phyloP scores from a whole-genome alignment of 2,797 vertebrate genomes.

The Anguilla marmorata region DNA sequence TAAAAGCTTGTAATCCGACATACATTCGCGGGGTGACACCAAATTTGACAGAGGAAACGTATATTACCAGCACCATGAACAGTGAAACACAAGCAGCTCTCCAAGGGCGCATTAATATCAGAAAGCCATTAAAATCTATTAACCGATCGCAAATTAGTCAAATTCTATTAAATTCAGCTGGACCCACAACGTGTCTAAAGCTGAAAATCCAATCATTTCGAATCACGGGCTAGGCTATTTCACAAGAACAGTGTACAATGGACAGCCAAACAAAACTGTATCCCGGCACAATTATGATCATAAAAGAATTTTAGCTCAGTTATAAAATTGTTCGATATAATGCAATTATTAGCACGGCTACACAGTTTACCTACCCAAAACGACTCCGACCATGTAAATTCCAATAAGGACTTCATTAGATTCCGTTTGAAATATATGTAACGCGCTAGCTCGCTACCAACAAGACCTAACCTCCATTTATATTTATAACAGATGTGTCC shows the following conservation, averaged over 20 bases:
- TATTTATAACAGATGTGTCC: slow-evolving; percentile 36
- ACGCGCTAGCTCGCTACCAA: background rate
- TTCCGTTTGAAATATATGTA: background rate
- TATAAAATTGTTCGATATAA: background rate
- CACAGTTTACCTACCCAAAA: background rate
- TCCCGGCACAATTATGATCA: background rate
- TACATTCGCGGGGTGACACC: background rate
- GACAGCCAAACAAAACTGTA: background rate
- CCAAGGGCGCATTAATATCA: background rate
- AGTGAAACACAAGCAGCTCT: background rate
- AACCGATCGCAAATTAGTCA: background rate
- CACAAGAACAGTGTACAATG: background rate
- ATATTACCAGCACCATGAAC: background rate
- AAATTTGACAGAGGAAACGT: background rate
- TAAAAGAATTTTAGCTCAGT: background rate
- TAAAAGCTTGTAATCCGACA: background rate
- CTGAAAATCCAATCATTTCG: background rate
- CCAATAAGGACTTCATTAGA: background rate
- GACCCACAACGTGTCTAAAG: background rate
- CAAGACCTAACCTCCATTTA: slow-evolving; percentile 31
- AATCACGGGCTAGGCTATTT: background rate
- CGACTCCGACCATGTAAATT: slow-evolving; percentile 11
- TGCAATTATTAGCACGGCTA: background rate
- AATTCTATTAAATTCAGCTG: background rate
- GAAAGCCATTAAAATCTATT: background rate